Evolutionary conservation across 2,888 invertebrate genomes (phyloP).

Genomic region (Brassicogethes aeneus): DNA sequence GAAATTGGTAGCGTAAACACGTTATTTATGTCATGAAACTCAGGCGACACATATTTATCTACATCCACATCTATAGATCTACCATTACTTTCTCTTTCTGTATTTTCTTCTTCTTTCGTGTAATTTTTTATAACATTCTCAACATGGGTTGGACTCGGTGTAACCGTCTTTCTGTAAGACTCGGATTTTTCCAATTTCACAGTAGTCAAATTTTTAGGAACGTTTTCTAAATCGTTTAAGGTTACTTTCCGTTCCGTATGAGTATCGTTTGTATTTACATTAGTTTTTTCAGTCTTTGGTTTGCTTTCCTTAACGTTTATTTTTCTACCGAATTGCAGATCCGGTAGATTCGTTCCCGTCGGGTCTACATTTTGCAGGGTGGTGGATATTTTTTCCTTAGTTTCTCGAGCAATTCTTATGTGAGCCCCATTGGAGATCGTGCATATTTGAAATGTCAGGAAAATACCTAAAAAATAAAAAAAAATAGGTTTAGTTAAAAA

Average conservation of each 20-base stretch:
- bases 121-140: slow-evolving; percentile 12
- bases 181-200: slow-evolving; percentile 8
- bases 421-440: slow-evolving; percentile 3
- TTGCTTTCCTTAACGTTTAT: slow-evolving; percentile 9
- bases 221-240: slow-evolving; percentile 9
- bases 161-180: slow-evolving; percentile 6
- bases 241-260: slow-evolving; percentile 15
- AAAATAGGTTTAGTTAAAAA: background rate
- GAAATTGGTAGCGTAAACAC: slow-evolving; percentile 46
- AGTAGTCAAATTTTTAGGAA: slow-evolving; percentile 4
- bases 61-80: slow-evolving; percentile 35
- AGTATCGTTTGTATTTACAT: slow-evolving; percentile 6
- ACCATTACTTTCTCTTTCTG: slow-evolving; percentile 20
- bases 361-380: slow-evolving; percentile 14
- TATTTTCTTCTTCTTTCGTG: background rate
- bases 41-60: slow-evolving; percentile 44
- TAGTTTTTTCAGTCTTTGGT: slow-evolving; percentile 31
- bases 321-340: slow-evolving; percentile 4
- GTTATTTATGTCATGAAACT: slow-evolving; percentile 44
- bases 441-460: slow-evolving; percentile 22
- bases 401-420: background rate
- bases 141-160: slow-evolving; percentile 9
- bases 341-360: slow-evolving; percentile 10
- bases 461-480: slow-evolving; percentile 23
- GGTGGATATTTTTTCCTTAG: slow-evolving; percentile 9